These are phyloP conservation scores for Blastobasis adustella DNA, from an alignment of 2,888 invertebrate genomes.

Conservation along the genomic window DNA sequence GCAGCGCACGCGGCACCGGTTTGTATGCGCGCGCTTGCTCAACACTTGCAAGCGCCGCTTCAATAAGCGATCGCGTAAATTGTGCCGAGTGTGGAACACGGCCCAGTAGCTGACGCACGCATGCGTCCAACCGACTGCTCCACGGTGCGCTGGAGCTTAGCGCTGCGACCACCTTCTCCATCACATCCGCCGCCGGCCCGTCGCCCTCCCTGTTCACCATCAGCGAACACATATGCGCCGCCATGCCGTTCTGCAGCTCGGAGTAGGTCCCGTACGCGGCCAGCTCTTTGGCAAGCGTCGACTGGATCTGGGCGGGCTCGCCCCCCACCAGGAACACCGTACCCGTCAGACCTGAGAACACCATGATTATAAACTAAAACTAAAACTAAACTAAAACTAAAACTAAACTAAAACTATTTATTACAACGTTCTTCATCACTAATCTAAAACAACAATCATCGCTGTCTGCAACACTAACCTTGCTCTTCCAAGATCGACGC, in stretches of 20 bases:
- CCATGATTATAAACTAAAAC: no score
- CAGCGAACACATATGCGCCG: slow-evolving; percentile 26
- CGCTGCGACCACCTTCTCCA: no score
- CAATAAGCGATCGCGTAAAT: slow-evolving; percentile 33
- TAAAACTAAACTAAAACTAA: no score
- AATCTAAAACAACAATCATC: not conserved
- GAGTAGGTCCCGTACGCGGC: slow-evolving; percentile 16
- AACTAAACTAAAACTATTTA: not conserved
- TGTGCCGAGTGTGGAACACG: slow-evolving; percentile 38
- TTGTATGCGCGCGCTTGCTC: slow-evolving; percentile 17
- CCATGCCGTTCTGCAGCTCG: slow-evolving; percentile 27
- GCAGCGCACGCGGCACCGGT: slow-evolving; percentile 16
- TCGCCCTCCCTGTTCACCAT: slow-evolving; percentile 2
- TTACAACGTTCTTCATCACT: not conserved
- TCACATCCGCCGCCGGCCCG: not conserved
- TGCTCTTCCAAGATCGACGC: slow-evolving; percentile 39
- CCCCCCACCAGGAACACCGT: slow-evolving; percentile 44
- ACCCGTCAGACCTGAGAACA: slow-evolving; percentile 34
- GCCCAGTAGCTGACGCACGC: slow-evolving; percentile 30
- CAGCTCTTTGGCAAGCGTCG: slow-evolving; percentile 26
- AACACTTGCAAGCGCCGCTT: slow-evolving; percentile 29
- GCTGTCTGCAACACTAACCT: slow-evolving; percentile 21
- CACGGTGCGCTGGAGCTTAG: no score
- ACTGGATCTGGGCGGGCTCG: slow-evolving; percentile 31
- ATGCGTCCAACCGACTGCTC: no score